These are phyloP conservation scores for Acyrthosiphon pisum DNA, from an alignment of 1,140 invertebrate species.

Conservation along the genomic window DNA sequence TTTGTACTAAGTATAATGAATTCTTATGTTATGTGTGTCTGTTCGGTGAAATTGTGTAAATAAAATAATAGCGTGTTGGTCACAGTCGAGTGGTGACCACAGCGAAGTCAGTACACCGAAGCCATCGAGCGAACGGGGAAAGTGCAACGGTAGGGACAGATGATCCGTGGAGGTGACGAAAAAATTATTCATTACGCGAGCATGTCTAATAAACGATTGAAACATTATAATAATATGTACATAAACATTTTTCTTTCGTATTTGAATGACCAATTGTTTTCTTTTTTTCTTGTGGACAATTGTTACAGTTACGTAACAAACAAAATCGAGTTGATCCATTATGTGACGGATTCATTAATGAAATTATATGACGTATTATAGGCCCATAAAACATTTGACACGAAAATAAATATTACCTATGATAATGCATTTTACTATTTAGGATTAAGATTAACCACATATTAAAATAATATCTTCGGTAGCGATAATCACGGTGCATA, in stretches of 20 bases:
- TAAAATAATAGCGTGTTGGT: slow-evolving; percentile 20
- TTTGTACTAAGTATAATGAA: not conserved
- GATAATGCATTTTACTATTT: not conserved
- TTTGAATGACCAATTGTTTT: slow-evolving; percentile 29
- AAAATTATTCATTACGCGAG: slow-evolving; percentile 50
- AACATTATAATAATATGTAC: not conserved
- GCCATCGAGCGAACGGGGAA: slow-evolving; percentile 35
- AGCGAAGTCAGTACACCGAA: slow-evolving; percentile 17
- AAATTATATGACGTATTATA: not conserved
- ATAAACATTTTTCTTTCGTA: not conserved
- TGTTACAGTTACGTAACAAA: not conserved
- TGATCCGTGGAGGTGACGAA: slow-evolving; percentile 50
- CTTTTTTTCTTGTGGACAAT: not conserved
- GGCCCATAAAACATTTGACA: not conserved
- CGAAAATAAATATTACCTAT: not conserved
- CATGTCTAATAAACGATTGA: slow-evolving; percentile 46
- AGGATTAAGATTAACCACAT: not conserved
- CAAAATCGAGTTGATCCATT: not conserved
- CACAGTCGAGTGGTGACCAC: slow-evolving; percentile 25
- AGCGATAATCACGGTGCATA: not conserved
- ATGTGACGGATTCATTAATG: slow-evolving; percentile 1
- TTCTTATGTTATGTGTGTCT: not conserved
- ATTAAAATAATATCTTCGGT: not conserved
- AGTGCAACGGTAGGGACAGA: slow-evolving; percentile 37
- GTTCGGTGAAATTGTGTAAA: slow-evolving; percentile 48